Evolutionary conservation across 2,888 invertebrate species (phyloP).

Genomic region (Allacma fusca): DNA sequence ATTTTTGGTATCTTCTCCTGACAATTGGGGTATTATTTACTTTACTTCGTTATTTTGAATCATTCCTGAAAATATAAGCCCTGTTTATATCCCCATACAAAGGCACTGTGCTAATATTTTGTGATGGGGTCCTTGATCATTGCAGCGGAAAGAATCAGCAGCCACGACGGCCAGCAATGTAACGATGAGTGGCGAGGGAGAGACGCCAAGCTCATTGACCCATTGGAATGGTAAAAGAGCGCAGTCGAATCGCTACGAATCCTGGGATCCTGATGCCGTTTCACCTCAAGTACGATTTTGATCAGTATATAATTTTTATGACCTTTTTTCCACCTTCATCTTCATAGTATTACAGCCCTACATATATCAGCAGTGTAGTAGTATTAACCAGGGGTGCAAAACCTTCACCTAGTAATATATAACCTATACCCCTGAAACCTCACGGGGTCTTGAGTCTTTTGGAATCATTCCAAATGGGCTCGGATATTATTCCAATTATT

Average conservation of each 20-base stretch:
- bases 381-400: too few relatives aligned
- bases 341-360: too few relatives aligned
- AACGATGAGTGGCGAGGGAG: slow-evolving; percentile 67
- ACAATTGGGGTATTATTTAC: too few relatives aligned
- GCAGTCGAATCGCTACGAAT: slow-evolving; percentile 82
- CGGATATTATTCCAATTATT: too few relatives aligned
- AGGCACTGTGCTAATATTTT: not conserved
- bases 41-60: too few relatives aligned
- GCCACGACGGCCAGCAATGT: slow-evolving; percentile 67
- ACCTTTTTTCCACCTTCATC: not conserved
- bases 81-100: slow-evolving; percentile 41
- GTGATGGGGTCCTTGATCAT: slow-evolving; percentile 17
- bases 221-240: slow-evolving; percentile 84
- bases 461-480: too few relatives aligned
- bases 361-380: too few relatives aligned
- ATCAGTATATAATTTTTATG: not conserved
- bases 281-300: slow-evolving; percentile 33
- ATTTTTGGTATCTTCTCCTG: too few relatives aligned
- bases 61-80: not conserved
- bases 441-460: too few relatives aligned
- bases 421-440: too few relatives aligned
- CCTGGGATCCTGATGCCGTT: slow-evolving; percentile 74
- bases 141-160: slow-evolving; percentile 75
- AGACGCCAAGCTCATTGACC: slow-evolving; percentile 72
- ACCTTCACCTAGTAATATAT: too few relatives aligned